Base-by-base conservation (phyloP, 2,113 vertebrate species). In the Cyprinodon variegatus region DNA sequence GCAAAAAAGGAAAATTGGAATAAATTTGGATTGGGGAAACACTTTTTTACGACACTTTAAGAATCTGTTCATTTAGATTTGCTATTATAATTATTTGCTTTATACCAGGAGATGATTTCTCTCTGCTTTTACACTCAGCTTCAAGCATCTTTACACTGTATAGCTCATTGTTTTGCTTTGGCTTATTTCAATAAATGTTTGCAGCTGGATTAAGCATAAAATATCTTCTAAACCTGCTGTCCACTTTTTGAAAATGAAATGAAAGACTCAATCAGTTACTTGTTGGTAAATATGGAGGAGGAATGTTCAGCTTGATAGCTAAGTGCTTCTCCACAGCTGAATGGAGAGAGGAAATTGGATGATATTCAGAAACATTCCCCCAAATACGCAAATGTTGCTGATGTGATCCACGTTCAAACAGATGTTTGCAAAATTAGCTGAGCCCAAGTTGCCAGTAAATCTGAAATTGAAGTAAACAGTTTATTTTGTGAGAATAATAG, bases 321-420 rank as follows among this genome's bases (percentile, higher is more conserved):
- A 66, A 1, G 13, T 74, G 22, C 61, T 70, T 60, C 61, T 13
- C 6, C 66, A 65, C 22, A 37, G 68, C n/a, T 72, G 57, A 38
- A 65, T 61, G 17, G 6, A 70, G 40, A 74, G 5, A 53, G 39
- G 37, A 38, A 53, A 13, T 22, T 59, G 22, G 0, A 4, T 20
- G 38, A 36, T 11, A 59, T 57, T 67, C 29, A 40, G 45, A 79
- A 73, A 73, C 39, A 68, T 8, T 29, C 8, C 22, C 67, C 22
- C 3, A 59, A 62, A 60, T 65, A 46, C n/a, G 14, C 43, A n/a
- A 74, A 45, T 69, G 71, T n/a, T 64, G 38, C 43, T 69, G 50
- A 77, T 40, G 67, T 29, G 29, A 29, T 29, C 29, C 29, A 29
- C 29, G 1, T 29, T 59, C 65, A 64, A 6, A 43, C 38, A 77